Evolutionary conservation across 2,888 invertebrate species (phyloP).

Genomic region (Pristionchus arcanus): DNA sequence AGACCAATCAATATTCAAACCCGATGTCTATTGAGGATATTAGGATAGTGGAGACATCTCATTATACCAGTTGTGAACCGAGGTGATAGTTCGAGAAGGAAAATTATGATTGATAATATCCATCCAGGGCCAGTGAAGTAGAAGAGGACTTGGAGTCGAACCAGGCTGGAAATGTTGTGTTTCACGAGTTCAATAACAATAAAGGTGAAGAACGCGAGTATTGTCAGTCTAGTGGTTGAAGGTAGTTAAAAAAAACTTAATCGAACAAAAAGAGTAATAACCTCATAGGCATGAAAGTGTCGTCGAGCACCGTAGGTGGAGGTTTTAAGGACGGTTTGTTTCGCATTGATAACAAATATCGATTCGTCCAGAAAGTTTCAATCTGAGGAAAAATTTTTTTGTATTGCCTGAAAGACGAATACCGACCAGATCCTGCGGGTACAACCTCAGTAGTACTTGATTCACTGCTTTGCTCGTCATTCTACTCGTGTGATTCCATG

Average conservation of each 20-base stretch:
- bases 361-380: constrained; percentile 17
- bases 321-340: neutral
- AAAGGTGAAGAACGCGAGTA: neutral
- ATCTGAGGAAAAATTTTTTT: neutral
- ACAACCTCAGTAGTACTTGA: constrained; percentile 31
- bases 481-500: constrained; percentile 25
- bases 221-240: neutral
- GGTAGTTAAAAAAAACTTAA: neutral
- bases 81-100: neutral
- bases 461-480: neutral
- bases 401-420: neutral
- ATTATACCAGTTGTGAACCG: neutral
- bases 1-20: neutral
- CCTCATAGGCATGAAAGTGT: constrained; percentile 5
- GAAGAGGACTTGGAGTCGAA: constrained; percentile 20
- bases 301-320: neutral
- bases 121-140: constrained; percentile 28
- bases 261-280: neutral
- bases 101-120: neutral
- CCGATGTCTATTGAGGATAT: constrained; percentile 11
- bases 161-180: neutral
- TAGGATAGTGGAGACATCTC: constrained; percentile 26
- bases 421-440: constrained; percentile 13
- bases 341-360: neutral
- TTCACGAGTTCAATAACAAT: neutral